A percentile compares a stretch with the other conserved stretches of the same genome.
Evolutionary conservation across 2,113 vertebrate species (phyloP).

Genomic region (Ariopsis seemanni): DNA sequence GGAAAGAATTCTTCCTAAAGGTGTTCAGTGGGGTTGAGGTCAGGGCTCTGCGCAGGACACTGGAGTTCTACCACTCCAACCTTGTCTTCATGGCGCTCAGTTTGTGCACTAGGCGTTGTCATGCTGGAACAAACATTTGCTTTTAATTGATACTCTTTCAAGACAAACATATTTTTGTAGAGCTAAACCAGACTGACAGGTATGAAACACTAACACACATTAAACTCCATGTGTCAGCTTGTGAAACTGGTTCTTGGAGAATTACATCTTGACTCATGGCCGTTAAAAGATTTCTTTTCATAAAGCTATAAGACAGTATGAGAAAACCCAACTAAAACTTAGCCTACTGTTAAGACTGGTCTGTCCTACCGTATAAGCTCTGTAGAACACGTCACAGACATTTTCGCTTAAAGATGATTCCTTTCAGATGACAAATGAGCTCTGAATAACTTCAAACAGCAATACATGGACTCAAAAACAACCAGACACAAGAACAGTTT

Average conservation of each 20-base stretch:
- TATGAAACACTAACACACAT: background rate
- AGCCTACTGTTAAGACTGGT: background rate
- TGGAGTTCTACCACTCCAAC: no score
- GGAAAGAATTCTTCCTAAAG: no score
- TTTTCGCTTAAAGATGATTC: background rate
- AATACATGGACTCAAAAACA: no score
- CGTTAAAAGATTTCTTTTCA: background rate
- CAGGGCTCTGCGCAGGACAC: no score
- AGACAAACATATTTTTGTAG: background rate
- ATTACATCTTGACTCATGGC: background rate
- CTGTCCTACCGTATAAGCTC: background rate
- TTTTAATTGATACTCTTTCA: background rate
- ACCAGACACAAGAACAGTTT: no score
- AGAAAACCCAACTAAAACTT: background rate
- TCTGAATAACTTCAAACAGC: background rate
- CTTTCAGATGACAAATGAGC: background rate
- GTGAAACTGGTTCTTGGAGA: background rate
- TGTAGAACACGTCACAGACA: background rate
- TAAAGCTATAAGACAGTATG: background rate
- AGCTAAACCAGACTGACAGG: background rate
- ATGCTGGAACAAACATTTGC: background rate
- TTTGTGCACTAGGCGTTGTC: no score
- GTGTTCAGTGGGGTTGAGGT: no score
- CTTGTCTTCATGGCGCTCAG: no score
- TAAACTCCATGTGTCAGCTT: background rate